A percentile compares a stretch with the other conserved stretches of the same genome.
These are phyloP conservation scores for Xyrichtys novacula DNA, from an alignment of 2,797 vertebrate genomes.

Conservation along the genomic window DNA sequence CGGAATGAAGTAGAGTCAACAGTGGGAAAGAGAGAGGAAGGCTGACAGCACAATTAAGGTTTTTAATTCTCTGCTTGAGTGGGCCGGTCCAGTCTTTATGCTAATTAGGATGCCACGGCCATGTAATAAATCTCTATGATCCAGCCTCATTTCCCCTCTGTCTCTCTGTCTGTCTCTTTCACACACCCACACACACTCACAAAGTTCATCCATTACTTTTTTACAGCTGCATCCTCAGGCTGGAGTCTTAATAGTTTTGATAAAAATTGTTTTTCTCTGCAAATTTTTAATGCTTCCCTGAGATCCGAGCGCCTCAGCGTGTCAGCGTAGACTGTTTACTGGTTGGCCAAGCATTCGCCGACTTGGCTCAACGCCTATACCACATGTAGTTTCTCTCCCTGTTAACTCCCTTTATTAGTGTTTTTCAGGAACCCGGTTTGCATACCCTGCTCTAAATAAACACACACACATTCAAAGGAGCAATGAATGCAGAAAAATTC, in stretches of 20 bases:
- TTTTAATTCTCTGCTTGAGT: conserved; percentile 99
- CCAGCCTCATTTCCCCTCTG: conserved; percentile 80
- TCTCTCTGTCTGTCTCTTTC: conserved; percentile 74
- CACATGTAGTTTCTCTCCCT: conserved; percentile 70
- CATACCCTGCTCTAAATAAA: conserved; percentile 33
- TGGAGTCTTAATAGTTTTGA: conserved; percentile 60
- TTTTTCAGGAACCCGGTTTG: conserved; percentile 69
- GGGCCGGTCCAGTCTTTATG: conserved; percentile 97
- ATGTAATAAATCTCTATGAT: conserved; percentile 96
- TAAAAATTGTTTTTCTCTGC: conserved; percentile 53
- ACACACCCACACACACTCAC: conserved; percentile 41
- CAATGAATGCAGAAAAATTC: conserved; percentile 60
- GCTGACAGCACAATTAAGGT: conserved; percentile 98
- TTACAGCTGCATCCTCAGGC: conserved; percentile 40
- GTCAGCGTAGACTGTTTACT: conserved; percentile 61
- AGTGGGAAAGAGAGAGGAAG: conserved; percentile 81
- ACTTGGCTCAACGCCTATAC: conserved; percentile 43
- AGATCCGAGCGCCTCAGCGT: conserved; percentile 44
- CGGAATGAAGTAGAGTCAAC: conserved; percentile 75
- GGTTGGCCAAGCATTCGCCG: conserved; percentile 57
- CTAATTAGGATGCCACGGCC: conserved; percentile 92
- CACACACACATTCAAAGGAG: conserved; percentile 37
- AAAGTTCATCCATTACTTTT: conserved; percentile 71
- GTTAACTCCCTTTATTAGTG: conserved; percentile 79
- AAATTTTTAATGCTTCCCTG: conserved; percentile 44